A percentile compares a stretch with the other conserved stretches of the same genome.
These are phyloP conservation scores for Proteles cristata DNA, from an alignment of 2,113 vertebrate genomes.

Conservation along the genomic window DNA sequence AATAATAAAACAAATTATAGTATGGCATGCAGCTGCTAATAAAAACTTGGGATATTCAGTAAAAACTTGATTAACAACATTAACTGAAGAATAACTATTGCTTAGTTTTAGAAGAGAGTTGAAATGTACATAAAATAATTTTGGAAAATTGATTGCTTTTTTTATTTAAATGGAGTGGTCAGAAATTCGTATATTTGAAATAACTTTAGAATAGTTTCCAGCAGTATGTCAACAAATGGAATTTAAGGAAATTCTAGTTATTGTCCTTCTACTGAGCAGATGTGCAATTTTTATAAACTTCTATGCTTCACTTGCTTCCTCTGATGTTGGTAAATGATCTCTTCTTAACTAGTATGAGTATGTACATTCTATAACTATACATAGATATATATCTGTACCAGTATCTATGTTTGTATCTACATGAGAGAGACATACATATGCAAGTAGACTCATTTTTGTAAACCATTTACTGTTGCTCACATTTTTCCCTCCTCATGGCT, in stretches of 20 bases:
- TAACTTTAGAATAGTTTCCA: constrained; percentile 26
- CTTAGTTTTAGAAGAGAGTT: neutral
- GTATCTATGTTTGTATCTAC: neutral
- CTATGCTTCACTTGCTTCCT: neutral
- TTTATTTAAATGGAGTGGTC: neutral
- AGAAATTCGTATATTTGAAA: constrained; percentile 3
- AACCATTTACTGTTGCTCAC: neutral
- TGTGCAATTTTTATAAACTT: neutral
- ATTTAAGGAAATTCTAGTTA: neutral
- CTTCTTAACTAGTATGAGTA: neutral
- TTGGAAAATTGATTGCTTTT: neutral
- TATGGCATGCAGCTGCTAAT: neutral
- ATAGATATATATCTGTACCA: neutral
- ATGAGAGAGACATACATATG: neutral
- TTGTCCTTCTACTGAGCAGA: neutral
- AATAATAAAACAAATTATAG: neutral
- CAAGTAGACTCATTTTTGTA: neutral
- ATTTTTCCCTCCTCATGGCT: neutral
- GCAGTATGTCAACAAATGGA: neutral
- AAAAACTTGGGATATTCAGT: neutral
- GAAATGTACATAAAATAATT: neutral
- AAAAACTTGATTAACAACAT: neutral
- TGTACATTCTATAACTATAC: neutral
- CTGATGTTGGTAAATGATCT: neutral
- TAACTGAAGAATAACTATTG: neutral